phyloP scores from a whole-genome alignment of 2,888 invertebrate genomes.

The Serrognathus titanus region DNA sequence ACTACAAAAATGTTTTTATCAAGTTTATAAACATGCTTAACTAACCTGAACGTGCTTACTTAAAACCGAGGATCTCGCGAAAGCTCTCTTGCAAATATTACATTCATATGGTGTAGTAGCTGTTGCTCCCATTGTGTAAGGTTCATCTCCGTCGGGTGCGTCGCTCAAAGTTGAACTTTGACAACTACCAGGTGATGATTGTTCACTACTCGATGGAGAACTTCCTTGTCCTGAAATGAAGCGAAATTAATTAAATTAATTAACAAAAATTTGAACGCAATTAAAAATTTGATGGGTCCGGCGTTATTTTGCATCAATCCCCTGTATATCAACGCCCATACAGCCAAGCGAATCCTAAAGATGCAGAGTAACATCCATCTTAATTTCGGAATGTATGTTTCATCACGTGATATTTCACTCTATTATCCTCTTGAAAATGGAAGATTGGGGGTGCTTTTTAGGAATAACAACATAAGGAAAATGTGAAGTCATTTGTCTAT shows the following conservation, averaged over 20 bases:
- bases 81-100: constrained; percentile 89
- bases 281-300: neutral
- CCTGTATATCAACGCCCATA: too few species aligned
- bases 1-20: neutral
- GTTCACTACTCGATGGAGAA: constrained; percentile 30
- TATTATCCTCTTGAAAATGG: constrained; percentile 38
- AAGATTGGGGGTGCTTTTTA: constrained; percentile 32
- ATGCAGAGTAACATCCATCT: constrained; percentile 1
- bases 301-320: neutral
- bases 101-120: constrained; percentile 82
- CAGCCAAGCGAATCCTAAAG: too few species aligned
- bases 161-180: constrained; percentile 62
- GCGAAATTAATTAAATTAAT: neutral
- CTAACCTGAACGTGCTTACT: constrained; percentile 91
- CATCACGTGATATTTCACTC: constrained; percentile 39
- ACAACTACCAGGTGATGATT: constrained; percentile 40
- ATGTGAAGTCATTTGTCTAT: constrained; percentile 39
- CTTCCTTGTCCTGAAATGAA: constrained; percentile 29
- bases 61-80: constrained; percentile 79
- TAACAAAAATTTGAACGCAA: neutral
- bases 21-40: neutral
- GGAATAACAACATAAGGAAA: constrained; percentile 41
- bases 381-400: constrained; percentile 14
- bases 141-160: constrained; percentile 60
- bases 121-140: constrained; percentile 65